Conservation (phyloP, 2,113 vertebrate genomes). For the Seriola aureovittata region DNA sequence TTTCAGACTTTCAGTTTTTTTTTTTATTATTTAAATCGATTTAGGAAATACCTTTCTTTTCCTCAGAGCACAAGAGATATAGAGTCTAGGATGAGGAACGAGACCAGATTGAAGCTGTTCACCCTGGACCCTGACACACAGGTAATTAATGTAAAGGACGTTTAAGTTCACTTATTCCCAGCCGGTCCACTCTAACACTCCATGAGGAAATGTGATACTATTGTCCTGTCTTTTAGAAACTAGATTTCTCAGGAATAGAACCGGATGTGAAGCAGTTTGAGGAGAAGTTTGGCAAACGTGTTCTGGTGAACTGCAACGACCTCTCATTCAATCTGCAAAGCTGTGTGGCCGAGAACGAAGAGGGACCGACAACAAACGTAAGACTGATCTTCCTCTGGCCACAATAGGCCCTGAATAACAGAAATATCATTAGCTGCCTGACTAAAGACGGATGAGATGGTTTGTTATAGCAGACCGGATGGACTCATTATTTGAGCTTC, state of each 20-base stretch:
- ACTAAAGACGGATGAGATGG: conserved; percentile 29
- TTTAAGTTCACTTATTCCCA: neutral
- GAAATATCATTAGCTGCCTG: conserved; percentile 39
- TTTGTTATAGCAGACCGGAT: conserved; percentile 34
- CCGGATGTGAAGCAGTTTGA: conserved; percentile 96
- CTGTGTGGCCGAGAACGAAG: conserved; percentile 97
- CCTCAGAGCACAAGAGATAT: conserved; percentile 92
- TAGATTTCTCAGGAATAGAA: conserved; percentile 94
- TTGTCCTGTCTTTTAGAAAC: conserved; percentile 86
- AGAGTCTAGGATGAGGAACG: conserved; percentile 93
- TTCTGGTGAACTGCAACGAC: conserved; percentile 97
- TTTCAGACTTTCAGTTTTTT: conserved; percentile 13
- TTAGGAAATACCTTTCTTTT: conserved; percentile 49
- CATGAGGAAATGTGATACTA: conserved; percentile 2
- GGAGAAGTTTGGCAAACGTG: conserved; percentile 96
- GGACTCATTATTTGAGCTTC: conserved; percentile 43
- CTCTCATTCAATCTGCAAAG: conserved; percentile 98
- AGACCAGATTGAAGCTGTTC: conserved; percentile 96
- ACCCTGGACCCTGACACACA: conserved; percentile 96
- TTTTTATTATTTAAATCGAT: conserved; percentile 23
- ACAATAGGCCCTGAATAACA: conserved; percentile 14
- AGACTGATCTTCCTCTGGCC: conserved; percentile 19
- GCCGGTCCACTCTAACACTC: neutral
- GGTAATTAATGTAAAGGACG: conserved; percentile 81
- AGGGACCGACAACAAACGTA: conserved; percentile 98